These are phyloP conservation scores for Thereva nobilitata DNA, from an alignment of 2,888 invertebrate species.

Conservation along the genomic window DNA sequence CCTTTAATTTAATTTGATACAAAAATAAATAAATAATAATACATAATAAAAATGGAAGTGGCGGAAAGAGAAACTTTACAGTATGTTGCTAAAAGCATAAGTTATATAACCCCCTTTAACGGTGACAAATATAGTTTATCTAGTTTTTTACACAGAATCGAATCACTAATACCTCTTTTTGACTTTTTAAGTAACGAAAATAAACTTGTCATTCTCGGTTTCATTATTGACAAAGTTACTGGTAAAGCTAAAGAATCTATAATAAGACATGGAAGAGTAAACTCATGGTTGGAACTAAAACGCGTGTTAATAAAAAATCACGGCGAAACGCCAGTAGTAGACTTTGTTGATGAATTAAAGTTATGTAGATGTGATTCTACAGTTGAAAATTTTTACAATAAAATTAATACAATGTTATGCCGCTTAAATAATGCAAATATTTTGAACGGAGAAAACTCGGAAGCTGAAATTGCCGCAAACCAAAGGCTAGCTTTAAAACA, in stretches of 20 bases:
- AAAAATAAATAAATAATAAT: no score
- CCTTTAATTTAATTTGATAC: no score
- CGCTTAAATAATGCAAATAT: conserved; percentile 4
- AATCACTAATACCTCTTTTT: conserved; percentile 21
- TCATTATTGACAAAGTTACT: conserved; percentile 28
- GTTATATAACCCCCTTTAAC: conserved; percentile 20
- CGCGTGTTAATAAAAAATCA: conserved; percentile 25
- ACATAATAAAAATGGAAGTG: no score
- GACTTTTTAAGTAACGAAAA: neutral
- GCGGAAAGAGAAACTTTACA: conserved; percentile 1
- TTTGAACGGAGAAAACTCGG: neutral
- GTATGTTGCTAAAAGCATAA: neutral
- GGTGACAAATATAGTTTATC: conserved; percentile 22
- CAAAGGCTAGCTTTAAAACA: conserved; percentile 32
- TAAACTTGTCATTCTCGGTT: conserved; percentile 20
- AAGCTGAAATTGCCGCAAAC: conserved; percentile 11
- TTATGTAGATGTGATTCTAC: conserved; percentile 19
- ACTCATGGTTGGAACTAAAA: conserved; percentile 27
- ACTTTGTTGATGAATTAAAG: conserved; percentile 28
- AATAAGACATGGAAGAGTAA: conserved; percentile 26
- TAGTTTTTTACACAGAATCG: conserved; percentile 30
- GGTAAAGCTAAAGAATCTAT: conserved; percentile 26
- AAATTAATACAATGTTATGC: conserved; percentile 27
- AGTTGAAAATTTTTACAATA: conserved; percentile 33
- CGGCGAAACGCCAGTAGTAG: conserved; percentile 18